These are phyloP conservation scores for Corvus hawaiiensis DNA, from an alignment of 2,113 vertebrate genomes.

Conservation along the genomic window DNA sequence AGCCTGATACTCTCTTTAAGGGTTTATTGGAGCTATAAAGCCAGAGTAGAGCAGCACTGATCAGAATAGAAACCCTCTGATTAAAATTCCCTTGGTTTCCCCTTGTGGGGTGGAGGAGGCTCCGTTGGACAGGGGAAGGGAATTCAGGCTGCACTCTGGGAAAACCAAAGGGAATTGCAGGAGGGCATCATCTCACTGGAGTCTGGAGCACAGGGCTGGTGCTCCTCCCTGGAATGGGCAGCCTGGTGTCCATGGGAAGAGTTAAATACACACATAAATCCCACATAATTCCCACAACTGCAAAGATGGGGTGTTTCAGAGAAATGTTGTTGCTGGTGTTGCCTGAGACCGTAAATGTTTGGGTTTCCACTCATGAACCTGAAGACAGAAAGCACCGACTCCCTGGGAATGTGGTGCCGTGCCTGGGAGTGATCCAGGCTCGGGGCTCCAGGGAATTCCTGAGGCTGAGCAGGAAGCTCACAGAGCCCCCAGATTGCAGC, in stretches of 20 bases:
- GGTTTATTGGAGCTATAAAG: conserved; percentile 37
- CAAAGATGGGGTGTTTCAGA: background rate
- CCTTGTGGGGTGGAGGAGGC: background rate
- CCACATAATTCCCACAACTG: background rate
- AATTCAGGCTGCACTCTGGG: background rate
- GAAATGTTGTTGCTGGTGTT: background rate
- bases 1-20: background rate
- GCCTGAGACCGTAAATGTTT: background rate
- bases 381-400: background rate
- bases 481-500: background rate
- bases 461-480: background rate
- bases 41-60: background rate
- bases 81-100: conserved; percentile 18
- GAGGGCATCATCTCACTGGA: background rate
- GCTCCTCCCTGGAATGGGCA: background rate
- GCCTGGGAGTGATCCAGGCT: background rate
- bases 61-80: conserved; percentile 30
- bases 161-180: conserved; percentile 12
- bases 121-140: background rate
- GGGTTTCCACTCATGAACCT: background rate
- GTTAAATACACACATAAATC: background rate
- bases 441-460: background rate
- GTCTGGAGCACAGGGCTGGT: background rate
- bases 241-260: background rate
- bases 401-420: background rate